Conservation (phyloP, 2,888 invertebrate genomes). For the Rhaphigaster nebulosa region DNA sequence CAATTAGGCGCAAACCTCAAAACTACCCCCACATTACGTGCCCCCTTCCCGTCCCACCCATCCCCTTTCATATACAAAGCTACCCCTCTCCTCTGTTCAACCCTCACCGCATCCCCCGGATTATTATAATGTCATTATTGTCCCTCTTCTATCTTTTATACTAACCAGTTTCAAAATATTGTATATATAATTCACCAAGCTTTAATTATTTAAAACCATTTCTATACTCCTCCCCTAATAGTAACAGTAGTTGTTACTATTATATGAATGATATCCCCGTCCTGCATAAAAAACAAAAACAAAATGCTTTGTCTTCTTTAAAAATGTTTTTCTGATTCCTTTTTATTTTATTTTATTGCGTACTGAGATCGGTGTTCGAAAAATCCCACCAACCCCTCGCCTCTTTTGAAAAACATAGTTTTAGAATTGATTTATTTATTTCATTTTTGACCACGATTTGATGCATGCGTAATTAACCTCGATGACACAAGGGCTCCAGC, state of each 20-base stretch:
- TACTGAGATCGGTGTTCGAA: too few relatives aligned
- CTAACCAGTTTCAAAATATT: constrained; percentile 15
- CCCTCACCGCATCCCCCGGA: constrained; percentile 25
- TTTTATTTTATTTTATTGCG: too few relatives aligned
- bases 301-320: too few relatives aligned
- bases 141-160: constrained; percentile 24
- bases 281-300: not conserved
- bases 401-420: too few relatives aligned
- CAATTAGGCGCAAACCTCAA: constrained; percentile 28
- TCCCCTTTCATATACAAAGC: constrained; percentile 18
- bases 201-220: not conserved
- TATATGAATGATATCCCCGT: not conserved
- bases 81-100: constrained; percentile 3
- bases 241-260: not conserved
- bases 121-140: constrained; percentile 48
- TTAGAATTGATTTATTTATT: too few relatives aligned
- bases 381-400: too few relatives aligned
- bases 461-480: too few relatives aligned
- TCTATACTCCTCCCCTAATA: not conserved
- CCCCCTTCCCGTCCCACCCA: not conserved
- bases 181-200: not conserved
- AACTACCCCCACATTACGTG: constrained; percentile 30
- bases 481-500: too few relatives aligned
- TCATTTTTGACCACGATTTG: too few relatives aligned
- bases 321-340: too few relatives aligned